These are phyloP conservation scores for Leptopilina boulardi DNA, from an alignment of 1,140 invertebrate genomes.

Conservation along the genomic window DNA sequence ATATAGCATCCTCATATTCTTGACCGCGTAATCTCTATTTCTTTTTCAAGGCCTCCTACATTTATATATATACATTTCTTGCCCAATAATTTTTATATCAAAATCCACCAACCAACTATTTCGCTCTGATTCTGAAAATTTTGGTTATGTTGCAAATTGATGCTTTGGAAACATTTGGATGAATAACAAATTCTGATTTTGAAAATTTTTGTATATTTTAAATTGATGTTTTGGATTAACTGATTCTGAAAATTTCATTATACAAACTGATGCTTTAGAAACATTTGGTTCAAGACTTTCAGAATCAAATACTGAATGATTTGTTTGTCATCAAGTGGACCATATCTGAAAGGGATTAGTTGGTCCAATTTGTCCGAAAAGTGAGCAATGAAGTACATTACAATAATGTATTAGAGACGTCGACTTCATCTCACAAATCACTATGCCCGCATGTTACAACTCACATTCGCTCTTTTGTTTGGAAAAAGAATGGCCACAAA, in stretches of 20 bases:
- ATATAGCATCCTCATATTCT: constrained; percentile 45
- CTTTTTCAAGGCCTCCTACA: constrained; percentile 31
- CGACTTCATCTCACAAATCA: neutral
- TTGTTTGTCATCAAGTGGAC: neutral
- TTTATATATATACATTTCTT: constrained; percentile 9
- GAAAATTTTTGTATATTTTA: no score
- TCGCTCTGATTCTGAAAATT: no score
- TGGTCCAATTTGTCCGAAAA: constrained; percentile 1
- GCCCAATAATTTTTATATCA: constrained; percentile 48
- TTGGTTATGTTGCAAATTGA: no score
- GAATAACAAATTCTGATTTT: no score
- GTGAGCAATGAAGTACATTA: no score
- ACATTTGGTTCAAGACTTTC: no score
- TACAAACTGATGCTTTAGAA: no score
- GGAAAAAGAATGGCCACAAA: neutral
- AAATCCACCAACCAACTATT: neutral
- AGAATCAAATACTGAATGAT: neutral
- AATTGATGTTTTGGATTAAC: no score
- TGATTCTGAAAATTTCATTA: no score
- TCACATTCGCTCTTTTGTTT: neutral
- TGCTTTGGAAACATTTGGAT: no score
- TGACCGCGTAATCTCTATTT: constrained; percentile 43
- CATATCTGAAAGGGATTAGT: neutral
- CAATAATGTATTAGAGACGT: neutral
- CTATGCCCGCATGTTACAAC: constrained; percentile 1